A percentile compares a stretch with the other conserved stretches of the same genome.
Conservation (phyloP, 2,113 vertebrate species). For the Theristicus caerulescens region DNA sequence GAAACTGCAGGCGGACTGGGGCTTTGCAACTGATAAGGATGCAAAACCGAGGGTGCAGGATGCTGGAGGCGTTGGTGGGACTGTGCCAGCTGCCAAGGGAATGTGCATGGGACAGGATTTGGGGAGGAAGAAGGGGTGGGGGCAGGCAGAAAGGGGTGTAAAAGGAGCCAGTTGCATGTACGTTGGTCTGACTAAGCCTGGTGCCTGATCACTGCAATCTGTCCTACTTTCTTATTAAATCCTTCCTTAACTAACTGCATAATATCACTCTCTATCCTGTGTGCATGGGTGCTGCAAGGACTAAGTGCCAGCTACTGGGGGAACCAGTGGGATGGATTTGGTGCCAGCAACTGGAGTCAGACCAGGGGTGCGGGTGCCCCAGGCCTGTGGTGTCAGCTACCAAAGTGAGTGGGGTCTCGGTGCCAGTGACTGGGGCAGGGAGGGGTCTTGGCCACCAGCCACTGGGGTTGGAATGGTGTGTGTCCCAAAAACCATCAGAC, state of each 20-base stretch:
- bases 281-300: neutral
- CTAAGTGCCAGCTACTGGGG: neutral
- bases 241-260: neutral
- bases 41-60: neutral
- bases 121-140: neutral
- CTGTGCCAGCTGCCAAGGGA: neutral
- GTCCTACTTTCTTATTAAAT: neutral
- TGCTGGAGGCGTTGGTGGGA: neutral
- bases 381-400: neutral
- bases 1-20: neutral
- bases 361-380: neutral
- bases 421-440: neutral
- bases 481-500: neutral
- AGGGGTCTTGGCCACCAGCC: neutral
- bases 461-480: neutral
- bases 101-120: neutral
- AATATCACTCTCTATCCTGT: rapidly evolving
- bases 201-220: neutral
- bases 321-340: neutral
- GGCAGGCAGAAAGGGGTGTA: neutral
- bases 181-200: neutral
- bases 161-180: rapidly evolving
- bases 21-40: neutral
- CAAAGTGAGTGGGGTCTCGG: neutral
- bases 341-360: neutral